Percentiles rank a stretch among this genome's conserved stretches.
phyloP scores from a whole-genome alignment of 2,888 invertebrate species.

The Acrobasis consociella region DNA sequence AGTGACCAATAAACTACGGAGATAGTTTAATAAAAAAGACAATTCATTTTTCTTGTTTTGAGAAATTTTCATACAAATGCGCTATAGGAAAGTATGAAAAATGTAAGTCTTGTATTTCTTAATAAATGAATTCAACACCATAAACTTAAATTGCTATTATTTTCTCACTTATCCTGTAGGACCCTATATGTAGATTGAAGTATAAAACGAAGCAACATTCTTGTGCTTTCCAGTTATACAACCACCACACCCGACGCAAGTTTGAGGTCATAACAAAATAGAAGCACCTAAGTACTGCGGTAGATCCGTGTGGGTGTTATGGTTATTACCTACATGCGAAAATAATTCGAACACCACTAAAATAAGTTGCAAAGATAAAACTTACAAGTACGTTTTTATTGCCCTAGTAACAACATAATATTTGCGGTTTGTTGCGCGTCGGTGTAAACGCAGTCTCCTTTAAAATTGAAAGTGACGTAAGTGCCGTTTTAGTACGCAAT shows the following conservation, averaged over 20 bases:
- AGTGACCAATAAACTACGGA: no score
- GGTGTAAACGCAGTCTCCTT: slow-evolving; percentile 66
- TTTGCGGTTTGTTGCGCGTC: slow-evolving; percentile 44
- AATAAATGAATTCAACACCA: no score
- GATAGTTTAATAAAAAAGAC: no score
- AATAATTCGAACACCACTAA: slow-evolving; percentile 18
- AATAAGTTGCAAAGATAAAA: slow-evolving; percentile 21
- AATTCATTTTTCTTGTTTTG: no score
- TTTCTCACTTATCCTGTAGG: no score
- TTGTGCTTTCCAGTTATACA: neutral
- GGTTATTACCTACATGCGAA: slow-evolving; percentile 14
- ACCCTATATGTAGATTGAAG: slow-evolving; percentile 26
- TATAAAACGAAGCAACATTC: slow-evolving; percentile 10
- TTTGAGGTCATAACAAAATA: slow-evolving; percentile 3
- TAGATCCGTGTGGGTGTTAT: slow-evolving; percentile 14
- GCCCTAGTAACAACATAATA: slow-evolving; percentile 19
- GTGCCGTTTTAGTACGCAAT: slow-evolving; percentile 82
- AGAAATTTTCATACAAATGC: no score
- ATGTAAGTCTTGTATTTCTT: no score
- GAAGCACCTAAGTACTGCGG: slow-evolving; percentile 1
- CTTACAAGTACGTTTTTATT: slow-evolving; percentile 19
- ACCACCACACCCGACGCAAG: slow-evolving; percentile 1
- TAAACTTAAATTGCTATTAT: no score
- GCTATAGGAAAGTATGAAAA: no score
- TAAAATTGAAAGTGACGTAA: slow-evolving; percentile 83